phyloP scores from a whole-genome alignment of 2,113 vertebrate species.

The Cryptotis parvus region DNA sequence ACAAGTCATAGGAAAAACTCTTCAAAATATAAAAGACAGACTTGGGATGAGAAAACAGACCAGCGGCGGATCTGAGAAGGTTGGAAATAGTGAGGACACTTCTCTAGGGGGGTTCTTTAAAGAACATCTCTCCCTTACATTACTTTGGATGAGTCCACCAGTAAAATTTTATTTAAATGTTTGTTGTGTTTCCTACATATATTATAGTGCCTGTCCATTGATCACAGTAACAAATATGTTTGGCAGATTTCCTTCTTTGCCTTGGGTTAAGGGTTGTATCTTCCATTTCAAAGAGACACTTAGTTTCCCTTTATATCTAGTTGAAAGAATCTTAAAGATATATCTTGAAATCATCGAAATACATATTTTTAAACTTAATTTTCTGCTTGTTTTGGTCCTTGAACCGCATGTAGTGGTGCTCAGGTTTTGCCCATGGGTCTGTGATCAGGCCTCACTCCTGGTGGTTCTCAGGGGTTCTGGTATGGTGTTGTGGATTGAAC shows the following conservation, averaged over 20 bases:
- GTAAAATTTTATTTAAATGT: neutral
- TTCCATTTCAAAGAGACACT: too few relatives aligned
- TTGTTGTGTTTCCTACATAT: neutral
- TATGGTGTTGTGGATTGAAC: neutral
- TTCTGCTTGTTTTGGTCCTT: too few relatives aligned
- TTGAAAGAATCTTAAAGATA: too few relatives aligned
- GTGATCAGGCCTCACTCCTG: neutral
- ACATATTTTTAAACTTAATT: too few relatives aligned
- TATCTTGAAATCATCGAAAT: too few relatives aligned
- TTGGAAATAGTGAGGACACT: rapidly evolving
- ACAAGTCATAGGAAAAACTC: neutral
- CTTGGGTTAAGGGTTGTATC: neutral
- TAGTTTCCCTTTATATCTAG: too few relatives aligned
- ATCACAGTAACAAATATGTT: neutral
- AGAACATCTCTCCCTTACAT: neutral
- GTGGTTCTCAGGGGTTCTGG: neutral
- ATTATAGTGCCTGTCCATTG: neutral
- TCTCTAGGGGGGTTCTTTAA: rapidly evolving
- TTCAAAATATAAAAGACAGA: neutral
- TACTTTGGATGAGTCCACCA: neutral
- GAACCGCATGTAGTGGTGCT: too few relatives aligned
- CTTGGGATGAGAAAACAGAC: neutral
- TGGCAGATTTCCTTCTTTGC: neutral
- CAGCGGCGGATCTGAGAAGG: neutral
- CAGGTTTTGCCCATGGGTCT: too few relatives aligned